phyloP scores from a whole-genome alignment of 2,888 invertebrate genomes.

The Tupiocoris notatus region DNA sequence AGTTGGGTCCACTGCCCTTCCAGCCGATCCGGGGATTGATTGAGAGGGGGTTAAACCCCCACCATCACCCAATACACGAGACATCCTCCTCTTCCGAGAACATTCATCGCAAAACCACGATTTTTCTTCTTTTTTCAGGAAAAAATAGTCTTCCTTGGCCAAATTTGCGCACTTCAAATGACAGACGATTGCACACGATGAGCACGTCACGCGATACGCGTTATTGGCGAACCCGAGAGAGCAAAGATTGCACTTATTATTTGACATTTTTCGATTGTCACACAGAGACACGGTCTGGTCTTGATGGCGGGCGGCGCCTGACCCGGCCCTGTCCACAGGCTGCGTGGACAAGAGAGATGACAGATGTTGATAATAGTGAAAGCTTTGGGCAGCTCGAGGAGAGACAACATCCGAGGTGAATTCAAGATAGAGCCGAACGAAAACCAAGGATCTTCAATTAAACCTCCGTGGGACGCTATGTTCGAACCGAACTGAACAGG shows the following conservation, averaged over 20 bases:
- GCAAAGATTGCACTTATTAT: background rate
- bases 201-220: background rate
- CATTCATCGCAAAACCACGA: background rate
- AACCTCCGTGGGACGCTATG: too few relatives aligned
- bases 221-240: constrained; percentile 1
- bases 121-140: background rate
- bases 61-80: background rate
- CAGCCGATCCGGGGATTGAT: background rate
- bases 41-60: background rate
- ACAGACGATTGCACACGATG: background rate
- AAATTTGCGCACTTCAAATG: background rate
- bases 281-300: background rate
- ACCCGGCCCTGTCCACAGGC: too few relatives aligned
- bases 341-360: too few relatives aligned
- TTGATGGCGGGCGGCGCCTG: background rate
- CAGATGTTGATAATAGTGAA: too few relatives aligned
- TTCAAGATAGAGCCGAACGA: too few relatives aligned
- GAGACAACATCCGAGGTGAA: too few relatives aligned
- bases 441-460: too few relatives aligned
- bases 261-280: background rate
- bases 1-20: background rate
- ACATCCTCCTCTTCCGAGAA: background rate
- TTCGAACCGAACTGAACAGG: too few relatives aligned
- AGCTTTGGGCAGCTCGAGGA: too few relatives aligned
- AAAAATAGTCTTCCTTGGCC: background rate